Base-by-base conservation (phyloP, 23 tunicate species). In the Trididemnum miniatum region DNA sequence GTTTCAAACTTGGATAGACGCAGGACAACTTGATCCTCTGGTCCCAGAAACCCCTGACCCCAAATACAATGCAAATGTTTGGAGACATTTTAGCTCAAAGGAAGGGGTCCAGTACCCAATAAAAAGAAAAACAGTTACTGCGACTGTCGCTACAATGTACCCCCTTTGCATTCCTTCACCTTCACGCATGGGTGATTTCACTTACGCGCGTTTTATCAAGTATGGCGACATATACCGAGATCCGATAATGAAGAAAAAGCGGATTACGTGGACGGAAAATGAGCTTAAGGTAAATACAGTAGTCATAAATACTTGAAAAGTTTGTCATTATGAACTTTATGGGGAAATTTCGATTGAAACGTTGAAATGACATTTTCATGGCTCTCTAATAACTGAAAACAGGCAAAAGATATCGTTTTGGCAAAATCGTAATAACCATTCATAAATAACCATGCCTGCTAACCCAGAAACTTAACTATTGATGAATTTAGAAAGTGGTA, bases 1-100 rank as follows among this genome's bases (percentile, higher is more conserved):
- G 20, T 91, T 65, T 38, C 87, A 91, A 77, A 91, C 97, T 20
- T 91, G 97, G 97, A 79, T 86, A 12, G 97, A 91, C 52, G 97
- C 87, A 2, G 90, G 97, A 9, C 69, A 59, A 0, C 72, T 91
- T 26, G 97, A 91, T 29, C 97, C 97, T 23, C 73, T 91, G 30
- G 59, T 75, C 30, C 77, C 81, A 9, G 74, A 66, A 15, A 36
- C 24, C 2, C 87, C 97, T 0, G 90, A 91, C 76, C 97, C 97
- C 30, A 76, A 81, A 15, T 91, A 91, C 86, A 91, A 91, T 77
- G 79, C 97, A 76, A 91, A 91, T 67, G 87, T 91, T 35, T 91
- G 97, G 97, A 65, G 90, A 34, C 79, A 91, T 72, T 91, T 91
- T 57, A 85, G 97, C 76, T 85, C 59, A 35, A 52, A 77, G 15